Base-by-base conservation (phyloP, 2,113 vertebrate species). In the Dasyornis broadbenti region DNA sequence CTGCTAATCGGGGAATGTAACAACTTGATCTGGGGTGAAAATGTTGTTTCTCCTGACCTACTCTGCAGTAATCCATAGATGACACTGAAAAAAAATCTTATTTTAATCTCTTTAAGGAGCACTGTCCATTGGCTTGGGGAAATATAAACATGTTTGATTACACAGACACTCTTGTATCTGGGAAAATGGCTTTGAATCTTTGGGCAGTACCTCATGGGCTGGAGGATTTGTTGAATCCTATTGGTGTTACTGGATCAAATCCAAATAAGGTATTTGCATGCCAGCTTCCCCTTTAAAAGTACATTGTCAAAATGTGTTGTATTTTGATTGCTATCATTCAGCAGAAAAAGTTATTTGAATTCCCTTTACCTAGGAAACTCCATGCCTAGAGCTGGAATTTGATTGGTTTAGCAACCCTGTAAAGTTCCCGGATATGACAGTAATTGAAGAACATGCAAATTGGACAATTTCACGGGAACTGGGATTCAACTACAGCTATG, bases 141-240 rank as follows among this genome's bases (percentile, higher is more conserved):
- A 99, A 99, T 82, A 98, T 99, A 97, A 99, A 99, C 96, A 97
- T 99, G 96, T 99, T 99, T 97, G 99, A 99, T 97, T 99, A 99
- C 92, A 99, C 99, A 60, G 99, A 99, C 97, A 99, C 98, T 65
- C 97, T 99, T 70, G 99, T 99, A 75, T 99, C 99, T 94, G 99
- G 99, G 92, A 99, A 99, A 97, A 99, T 99, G 99, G 99, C 99
- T 96, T 98, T 99, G 96, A 99, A 99, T 97, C 98, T 99, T 86
- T 99, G 99, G 99, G 98, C 99, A 79, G 99, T 99, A 82, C 99
- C 99, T 96, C 99, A 99, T 90, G 99, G 99, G 50, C 98, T 99
- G 95, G 99, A 99, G 98, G 99, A 99, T 94, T 98, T 99, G 63
- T 97, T 99, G 90, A 99, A 99, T 95, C 98, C 99, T 86, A 99